Conservation (phyloP, 2,888 invertebrate species). For the Lathronympha strigana region DNA sequence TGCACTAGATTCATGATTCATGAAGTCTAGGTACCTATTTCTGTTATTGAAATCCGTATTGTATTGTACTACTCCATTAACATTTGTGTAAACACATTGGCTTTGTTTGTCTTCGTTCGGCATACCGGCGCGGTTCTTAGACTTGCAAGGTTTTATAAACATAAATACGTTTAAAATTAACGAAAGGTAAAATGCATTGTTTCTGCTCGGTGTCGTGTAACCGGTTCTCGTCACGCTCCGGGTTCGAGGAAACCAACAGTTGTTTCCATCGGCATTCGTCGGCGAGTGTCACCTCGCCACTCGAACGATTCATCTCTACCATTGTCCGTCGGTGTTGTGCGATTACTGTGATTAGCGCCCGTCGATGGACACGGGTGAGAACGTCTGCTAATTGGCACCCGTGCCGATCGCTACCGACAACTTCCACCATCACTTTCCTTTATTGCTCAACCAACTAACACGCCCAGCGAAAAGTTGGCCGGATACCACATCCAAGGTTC, state of each 20-base stretch:
- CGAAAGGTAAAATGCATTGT: constrained; percentile 74
- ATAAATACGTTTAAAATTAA: constrained; percentile 65
- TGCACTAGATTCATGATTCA: constrained; percentile 23
- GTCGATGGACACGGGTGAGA: constrained; percentile 58
- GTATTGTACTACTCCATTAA: constrained; percentile 40
- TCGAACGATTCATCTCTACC: constrained; percentile 56
- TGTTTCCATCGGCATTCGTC: constrained; percentile 77
- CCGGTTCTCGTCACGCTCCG: constrained; percentile 76
- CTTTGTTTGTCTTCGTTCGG: constrained; percentile 51
- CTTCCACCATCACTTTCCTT: constrained; percentile 60
- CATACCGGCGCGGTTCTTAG: constrained; percentile 52
- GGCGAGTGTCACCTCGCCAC: constrained; percentile 60
- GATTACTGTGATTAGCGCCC: constrained; percentile 50
- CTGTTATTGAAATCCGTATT: constrained; percentile 40
- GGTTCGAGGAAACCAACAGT: constrained; percentile 78
- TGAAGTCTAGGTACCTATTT: constrained; percentile 30
- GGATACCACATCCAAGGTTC: constrained; percentile 60
- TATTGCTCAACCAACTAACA: constrained; percentile 57
- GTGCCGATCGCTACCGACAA: constrained; percentile 53
- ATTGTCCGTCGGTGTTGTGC: constrained; percentile 63
- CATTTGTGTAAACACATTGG: constrained; percentile 54
- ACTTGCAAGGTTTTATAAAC: constrained; percentile 58
- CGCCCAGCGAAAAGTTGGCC: constrained; percentile 47
- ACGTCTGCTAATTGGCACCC: constrained; percentile 57
- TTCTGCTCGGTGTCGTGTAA: constrained; percentile 74